Evolutionary conservation across 2,888 invertebrate genomes (phyloP).

Genomic region (Candidula unifasciata): DNA sequence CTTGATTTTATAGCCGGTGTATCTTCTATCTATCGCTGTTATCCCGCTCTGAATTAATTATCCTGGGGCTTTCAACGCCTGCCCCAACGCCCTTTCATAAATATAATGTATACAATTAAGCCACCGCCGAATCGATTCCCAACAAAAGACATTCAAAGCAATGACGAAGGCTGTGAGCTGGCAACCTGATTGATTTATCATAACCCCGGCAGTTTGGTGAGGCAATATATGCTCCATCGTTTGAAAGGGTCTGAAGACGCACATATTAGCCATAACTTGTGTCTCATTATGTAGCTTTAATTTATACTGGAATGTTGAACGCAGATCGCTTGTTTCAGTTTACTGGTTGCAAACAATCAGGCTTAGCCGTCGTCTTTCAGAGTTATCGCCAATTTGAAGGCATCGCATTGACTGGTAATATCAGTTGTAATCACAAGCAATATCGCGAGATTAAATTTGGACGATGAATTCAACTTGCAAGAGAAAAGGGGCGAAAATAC

Average conservation of each 20-base stretch:
- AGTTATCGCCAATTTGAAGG: neutral
- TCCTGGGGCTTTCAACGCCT: too few species aligned
- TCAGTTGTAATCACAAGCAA: neutral
- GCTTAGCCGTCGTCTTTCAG: neutral
- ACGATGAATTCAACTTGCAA: neutral
- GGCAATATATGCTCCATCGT: neutral
- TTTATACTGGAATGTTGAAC: slow-evolving; percentile 1
- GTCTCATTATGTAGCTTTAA: neutral
- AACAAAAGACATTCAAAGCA: neutral
- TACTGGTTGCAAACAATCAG: neutral
- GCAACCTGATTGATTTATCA: neutral
- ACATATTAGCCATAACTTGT: slow-evolving; percentile 3
- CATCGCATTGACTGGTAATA: neutral
- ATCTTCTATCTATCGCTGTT: too few species aligned
- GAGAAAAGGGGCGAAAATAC: neutral
- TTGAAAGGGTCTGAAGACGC: neutral
- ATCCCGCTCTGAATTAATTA: too few species aligned
- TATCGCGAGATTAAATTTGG: neutral
- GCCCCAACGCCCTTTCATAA: too few species aligned
- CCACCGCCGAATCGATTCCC: neutral
- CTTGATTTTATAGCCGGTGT: too few species aligned
- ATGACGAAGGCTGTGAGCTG: neutral
- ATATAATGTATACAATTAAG: too few species aligned
- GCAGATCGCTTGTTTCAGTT: neutral
- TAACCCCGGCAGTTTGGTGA: neutral